Evolutionary conservation across 2,797 vertebrate species (phyloP).

Genomic region (Bovichtus variegatus): DNA sequence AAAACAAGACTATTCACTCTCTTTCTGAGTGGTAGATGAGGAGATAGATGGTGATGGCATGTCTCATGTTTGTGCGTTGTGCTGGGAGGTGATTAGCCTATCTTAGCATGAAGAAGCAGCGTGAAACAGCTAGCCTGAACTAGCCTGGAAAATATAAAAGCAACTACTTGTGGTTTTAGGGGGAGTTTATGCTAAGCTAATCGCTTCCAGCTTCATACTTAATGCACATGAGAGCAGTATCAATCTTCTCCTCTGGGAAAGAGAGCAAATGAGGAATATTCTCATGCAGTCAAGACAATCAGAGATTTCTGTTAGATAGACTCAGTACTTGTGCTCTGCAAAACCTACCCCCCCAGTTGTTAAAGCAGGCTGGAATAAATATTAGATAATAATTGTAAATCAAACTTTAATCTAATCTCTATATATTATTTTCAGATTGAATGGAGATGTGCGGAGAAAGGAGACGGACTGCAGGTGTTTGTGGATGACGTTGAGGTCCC

Average conservation of each 20-base stretch:
- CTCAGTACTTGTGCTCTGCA: background rate
- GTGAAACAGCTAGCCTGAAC: background rate
- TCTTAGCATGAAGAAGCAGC: background rate
- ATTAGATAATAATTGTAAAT: background rate
- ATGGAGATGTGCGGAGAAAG: conserved; percentile 79
- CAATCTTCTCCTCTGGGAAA: background rate
- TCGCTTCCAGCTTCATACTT: background rate
- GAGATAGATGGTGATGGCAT: background rate
- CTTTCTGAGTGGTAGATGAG: background rate
- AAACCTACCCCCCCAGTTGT: background rate
- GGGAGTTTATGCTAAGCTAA: background rate
- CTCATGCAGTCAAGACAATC: background rate
- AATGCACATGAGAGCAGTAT: background rate
- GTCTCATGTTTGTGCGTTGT: background rate
- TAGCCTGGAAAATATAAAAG: background rate
- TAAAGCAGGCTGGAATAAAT: background rate
- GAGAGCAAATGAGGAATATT: background rate
- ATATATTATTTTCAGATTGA: conserved; percentile 80
- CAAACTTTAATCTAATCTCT: background rate
- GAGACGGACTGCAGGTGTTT: conserved; percentile 79
- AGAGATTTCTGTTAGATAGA: background rate
- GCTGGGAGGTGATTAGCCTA: background rate
- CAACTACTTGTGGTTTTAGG: background rate
- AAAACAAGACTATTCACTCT: background rate
- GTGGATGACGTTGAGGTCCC: conserved; percentile 81